phyloP scores from a whole-genome alignment of 2,797 vertebrate species.

The Tokudaia tokunoshimensis region DNA sequence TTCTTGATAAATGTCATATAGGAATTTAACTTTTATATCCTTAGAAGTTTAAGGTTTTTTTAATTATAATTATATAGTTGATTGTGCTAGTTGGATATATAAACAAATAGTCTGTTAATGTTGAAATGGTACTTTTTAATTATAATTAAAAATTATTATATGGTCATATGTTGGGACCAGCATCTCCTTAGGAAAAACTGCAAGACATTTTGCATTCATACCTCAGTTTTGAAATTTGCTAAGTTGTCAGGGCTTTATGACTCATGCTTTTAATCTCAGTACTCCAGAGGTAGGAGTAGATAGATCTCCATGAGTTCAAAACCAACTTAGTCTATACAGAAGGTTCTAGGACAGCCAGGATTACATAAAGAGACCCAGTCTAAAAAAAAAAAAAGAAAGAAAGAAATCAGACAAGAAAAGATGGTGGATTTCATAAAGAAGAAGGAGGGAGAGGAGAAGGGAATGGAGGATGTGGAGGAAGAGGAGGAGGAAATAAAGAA shows the following conservation, averaged over 20 bases:
- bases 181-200: background rate
- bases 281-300: background rate
- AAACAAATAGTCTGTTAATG: background rate
- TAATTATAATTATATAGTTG: background rate
- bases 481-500: background rate
- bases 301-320: background rate
- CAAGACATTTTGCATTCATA: too few relatives aligned
- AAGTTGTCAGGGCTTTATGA: background rate
- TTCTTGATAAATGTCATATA: background rate
- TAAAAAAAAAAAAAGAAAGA: background rate
- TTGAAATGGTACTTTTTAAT: background rate
- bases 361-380: background rate
- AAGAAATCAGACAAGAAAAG: background rate
- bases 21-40: background rate
- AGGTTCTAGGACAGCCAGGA: background rate
- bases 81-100: background rate
- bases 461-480: too few relatives aligned
- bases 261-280: background rate
- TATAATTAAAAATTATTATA: background rate
- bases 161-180: background rate
- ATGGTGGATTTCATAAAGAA: background rate
- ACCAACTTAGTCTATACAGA: too few relatives aligned
- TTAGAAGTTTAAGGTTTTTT: slow-evolving; percentile 1
- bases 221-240: background rate
- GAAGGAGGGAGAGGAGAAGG: too few relatives aligned